These are phyloP conservation scores for Sweltsa coloradensis DNA, from an alignment of 1,140 invertebrate species.

Conservation along the genomic window DNA sequence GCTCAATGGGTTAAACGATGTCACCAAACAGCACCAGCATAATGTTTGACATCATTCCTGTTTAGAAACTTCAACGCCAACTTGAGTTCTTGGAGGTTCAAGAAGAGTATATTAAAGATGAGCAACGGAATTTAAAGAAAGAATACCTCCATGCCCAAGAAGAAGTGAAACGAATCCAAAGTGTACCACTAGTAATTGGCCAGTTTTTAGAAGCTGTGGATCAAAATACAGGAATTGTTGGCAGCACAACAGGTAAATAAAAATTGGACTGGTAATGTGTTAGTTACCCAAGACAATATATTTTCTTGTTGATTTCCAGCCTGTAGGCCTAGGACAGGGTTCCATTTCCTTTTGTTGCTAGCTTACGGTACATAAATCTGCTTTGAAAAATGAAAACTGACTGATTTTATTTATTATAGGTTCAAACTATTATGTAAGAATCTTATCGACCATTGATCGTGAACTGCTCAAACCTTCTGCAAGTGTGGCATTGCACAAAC, in stretches of 20 bases:
- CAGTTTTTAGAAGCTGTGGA: conserved; percentile 97
- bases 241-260: conserved; percentile 54
- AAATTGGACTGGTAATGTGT: too few species aligned
- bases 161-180: conserved; percentile 95
- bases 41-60: not conserved
- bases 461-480: conserved; percentile 91
- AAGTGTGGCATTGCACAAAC: conserved; percentile 93
- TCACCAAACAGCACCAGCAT: not conserved
- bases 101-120: conserved; percentile 98
- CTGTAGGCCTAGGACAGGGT: too few species aligned
- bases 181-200: conserved; percentile 93
- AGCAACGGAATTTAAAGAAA: conserved; percentile 94
- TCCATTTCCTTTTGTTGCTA: too few species aligned
- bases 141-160: conserved; percentile 97
- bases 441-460: conserved; percentile 89
- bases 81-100: conserved; percentile 95
- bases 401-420: conserved; percentile 40
- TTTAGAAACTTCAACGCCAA: conserved; percentile 84
- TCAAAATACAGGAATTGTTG: conserved; percentile 93
- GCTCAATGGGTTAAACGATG: not conserved
- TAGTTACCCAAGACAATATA: too few species aligned
- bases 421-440: conserved; percentile 97
- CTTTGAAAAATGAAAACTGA: too few species aligned
- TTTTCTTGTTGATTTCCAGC: too few species aligned
- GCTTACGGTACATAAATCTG: too few species aligned